Conservation (phyloP, 2,888 invertebrate genomes). For the Tigriopus californicus region DNA sequence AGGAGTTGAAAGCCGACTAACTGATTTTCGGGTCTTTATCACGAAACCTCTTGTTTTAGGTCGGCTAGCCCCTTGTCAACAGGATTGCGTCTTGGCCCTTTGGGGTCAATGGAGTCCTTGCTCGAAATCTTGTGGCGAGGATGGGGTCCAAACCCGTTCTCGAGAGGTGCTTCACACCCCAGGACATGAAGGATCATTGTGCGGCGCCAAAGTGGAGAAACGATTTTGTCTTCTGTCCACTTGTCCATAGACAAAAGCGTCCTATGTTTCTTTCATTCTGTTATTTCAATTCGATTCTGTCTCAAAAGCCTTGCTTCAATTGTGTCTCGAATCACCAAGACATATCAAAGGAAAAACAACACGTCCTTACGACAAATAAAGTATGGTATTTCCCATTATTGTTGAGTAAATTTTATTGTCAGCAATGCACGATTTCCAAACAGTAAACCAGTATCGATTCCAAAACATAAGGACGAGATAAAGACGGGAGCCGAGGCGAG, state of each 20-base stretch:
- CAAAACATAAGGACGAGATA: too few relatives aligned
- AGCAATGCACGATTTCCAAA: too few relatives aligned
- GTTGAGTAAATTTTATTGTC: too few relatives aligned
- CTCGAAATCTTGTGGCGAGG: slow-evolving; percentile 51
- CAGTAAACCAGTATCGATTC: too few relatives aligned
- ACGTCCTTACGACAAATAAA: too few relatives aligned
- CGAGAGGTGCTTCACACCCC: slow-evolving; percentile 26
- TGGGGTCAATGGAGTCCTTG: slow-evolving; percentile 73
- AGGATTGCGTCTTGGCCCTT: slow-evolving; percentile 43
- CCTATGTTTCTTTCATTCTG: too few relatives aligned
- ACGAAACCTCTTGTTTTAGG: background rate
- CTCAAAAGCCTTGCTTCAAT: too few relatives aligned
- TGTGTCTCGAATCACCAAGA: too few relatives aligned
- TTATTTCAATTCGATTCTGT: too few relatives aligned
- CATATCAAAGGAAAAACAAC: too few relatives aligned
- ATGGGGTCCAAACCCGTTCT: slow-evolving; percentile 42
- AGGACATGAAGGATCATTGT: background rate
- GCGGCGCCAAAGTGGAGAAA: background rate
- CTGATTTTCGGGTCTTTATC: background rate
- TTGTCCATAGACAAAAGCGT: background rate
- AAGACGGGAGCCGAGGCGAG: too few relatives aligned
- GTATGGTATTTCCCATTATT: too few relatives aligned
- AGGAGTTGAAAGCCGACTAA: background rate
- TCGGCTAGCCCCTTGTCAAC: slow-evolving; percentile 22
- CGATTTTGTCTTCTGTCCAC: background rate